phyloP scores from a whole-genome alignment of 2,113 vertebrate genomes.

The Nerophis ophidion region DNA sequence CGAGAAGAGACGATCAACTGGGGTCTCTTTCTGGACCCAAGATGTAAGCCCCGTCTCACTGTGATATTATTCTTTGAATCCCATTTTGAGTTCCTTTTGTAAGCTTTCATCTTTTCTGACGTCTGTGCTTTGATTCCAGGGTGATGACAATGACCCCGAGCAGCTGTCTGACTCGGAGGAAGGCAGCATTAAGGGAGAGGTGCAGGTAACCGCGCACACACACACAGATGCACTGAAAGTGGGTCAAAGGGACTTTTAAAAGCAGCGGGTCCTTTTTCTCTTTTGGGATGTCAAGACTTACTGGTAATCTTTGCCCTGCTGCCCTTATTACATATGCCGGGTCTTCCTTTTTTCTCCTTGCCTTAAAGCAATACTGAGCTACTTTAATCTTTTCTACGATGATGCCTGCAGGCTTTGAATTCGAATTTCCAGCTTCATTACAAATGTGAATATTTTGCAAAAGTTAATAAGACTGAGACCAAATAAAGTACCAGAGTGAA shows the following conservation, averaged over 20 bases:
- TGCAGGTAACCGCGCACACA: conserved; percentile 74
- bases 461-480: too few relatives aligned
- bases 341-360: neutral
- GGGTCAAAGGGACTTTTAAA: neutral
- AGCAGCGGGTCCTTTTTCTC: neutral
- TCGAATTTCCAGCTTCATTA: neutral
- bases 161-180: conserved; percentile 91
- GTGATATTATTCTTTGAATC: neutral
- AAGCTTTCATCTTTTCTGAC: too few relatives aligned
- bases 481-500: too few relatives aligned
- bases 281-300: neutral
- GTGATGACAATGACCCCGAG: conserved; percentile 93
- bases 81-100: neutral
- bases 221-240: neutral
- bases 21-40: conserved; percentile 89
- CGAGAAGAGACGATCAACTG: conserved; percentile 93
- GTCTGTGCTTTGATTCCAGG: conserved; percentile 64
- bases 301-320: conserved; percentile 6
- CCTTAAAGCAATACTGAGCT: conserved; percentile 7
- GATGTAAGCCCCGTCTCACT: conserved; percentile 73
- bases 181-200: conserved; percentile 83
- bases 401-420: neutral
- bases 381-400: conserved; percentile 29
- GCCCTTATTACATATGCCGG: conserved; percentile 9
- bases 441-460: too few relatives aligned